Evolutionary conservation across 2,113 vertebrate genomes (phyloP).

Genomic region (crab-eating macaque (Macaca fascicularis)): DNA sequence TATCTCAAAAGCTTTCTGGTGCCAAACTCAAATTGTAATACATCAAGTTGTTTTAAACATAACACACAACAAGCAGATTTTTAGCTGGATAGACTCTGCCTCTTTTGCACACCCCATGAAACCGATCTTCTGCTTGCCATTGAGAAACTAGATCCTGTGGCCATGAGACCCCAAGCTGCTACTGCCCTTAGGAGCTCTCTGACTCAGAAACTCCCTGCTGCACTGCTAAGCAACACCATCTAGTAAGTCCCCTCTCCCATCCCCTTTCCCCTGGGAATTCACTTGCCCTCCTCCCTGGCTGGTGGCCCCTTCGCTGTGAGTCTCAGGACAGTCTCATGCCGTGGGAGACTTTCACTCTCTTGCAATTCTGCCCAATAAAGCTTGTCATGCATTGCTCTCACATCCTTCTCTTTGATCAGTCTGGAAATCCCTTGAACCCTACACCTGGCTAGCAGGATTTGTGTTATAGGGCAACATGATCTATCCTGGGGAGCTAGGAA

Average conservation of each 20-base stretch:
- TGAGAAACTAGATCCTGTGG: not conserved
- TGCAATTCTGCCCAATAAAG: not conserved
- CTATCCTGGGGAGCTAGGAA: not conserved
- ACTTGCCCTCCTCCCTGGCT: not conserved
- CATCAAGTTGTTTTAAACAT: not conserved
- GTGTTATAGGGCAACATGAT: not conserved
- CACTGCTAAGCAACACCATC: not conserved
- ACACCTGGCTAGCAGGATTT: not conserved
- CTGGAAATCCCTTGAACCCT: not conserved
- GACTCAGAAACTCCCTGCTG: not conserved
- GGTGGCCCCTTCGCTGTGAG: not conserved
- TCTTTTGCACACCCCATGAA: not conserved
- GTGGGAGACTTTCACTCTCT: not conserved
- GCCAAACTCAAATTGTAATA: not conserved
- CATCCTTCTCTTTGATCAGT: not conserved
- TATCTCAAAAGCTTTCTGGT: not conserved
- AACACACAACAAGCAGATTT: not conserved
- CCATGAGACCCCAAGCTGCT: not conserved
- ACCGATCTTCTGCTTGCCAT: not conserved
- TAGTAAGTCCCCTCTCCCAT: not conserved
- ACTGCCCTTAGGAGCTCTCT: not conserved
- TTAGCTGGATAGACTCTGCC: not conserved
- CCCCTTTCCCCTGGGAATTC: not conserved
- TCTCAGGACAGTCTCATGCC: not conserved
- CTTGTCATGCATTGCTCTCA: no score